phyloP scores from a whole-genome alignment of 2,888 invertebrate genomes.

The Sicus ferrugineus region DNA sequence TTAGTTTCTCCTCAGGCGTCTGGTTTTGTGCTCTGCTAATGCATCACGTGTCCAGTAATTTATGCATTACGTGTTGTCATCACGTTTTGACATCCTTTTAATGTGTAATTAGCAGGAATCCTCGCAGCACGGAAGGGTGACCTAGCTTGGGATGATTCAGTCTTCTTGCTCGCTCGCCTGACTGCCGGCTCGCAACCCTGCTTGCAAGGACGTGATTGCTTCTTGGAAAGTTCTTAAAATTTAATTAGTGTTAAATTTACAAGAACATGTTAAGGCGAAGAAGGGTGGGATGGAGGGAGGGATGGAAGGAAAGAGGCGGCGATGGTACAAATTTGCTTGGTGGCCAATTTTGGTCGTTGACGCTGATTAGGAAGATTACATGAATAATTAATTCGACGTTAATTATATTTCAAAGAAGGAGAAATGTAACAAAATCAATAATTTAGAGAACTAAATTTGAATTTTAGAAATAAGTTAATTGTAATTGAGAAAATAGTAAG shows the following conservation, averaged over 20 bases:
- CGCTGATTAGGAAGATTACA: too few relatives aligned
- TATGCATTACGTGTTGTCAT: constrained; percentile 11
- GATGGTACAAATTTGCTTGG: too few relatives aligned
- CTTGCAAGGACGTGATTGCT: constrained; percentile 16
- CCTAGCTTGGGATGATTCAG: not conserved
- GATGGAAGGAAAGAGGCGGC: too few relatives aligned
- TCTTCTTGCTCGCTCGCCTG: not conserved
- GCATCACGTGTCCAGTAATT: not conserved
- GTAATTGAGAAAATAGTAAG: too few relatives aligned
- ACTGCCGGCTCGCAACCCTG: not conserved
- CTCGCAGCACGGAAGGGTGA: not conserved
- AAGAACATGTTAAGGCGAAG: too few relatives aligned
- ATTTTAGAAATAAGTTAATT: too few relatives aligned
- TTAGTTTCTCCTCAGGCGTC: not conserved
- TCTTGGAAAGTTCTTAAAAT: not conserved
- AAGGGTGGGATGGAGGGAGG: too few relatives aligned
- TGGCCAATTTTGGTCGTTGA: too few relatives aligned
- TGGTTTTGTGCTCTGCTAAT: not conserved
- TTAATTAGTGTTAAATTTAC: constrained; percentile 10
- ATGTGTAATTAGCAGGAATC: constrained; percentile 3
- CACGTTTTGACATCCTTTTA: constrained; percentile 11
- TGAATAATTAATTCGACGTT: too few relatives aligned
- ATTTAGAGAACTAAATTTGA: too few relatives aligned
- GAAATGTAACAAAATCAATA: too few relatives aligned
- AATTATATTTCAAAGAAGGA: too few relatives aligned